These are phyloP conservation scores for Toxostoma redivivum DNA, from an alignment of 2,113 vertebrate genomes.

Conservation along the genomic window DNA sequence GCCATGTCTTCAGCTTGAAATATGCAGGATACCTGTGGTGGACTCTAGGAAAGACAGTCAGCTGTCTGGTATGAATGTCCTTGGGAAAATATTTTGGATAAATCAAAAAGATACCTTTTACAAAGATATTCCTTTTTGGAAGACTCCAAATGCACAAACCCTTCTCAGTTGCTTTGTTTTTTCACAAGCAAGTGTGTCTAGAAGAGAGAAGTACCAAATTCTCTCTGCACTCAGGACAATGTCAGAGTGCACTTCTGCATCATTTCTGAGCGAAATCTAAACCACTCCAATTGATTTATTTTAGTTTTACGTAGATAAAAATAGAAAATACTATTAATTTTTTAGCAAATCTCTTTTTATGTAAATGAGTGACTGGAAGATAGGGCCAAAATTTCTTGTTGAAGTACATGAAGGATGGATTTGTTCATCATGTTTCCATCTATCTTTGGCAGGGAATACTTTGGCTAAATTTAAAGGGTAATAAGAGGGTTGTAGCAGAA, in stretches of 20 bases:
- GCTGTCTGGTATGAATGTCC: not conserved
- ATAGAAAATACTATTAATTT: not conserved
- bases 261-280: not conserved
- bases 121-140: not conserved
- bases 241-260: not conserved
- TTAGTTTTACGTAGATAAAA: not conserved
- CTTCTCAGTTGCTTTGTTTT: not conserved
- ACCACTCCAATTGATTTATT: not conserved
- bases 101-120: not conserved
- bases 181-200: not conserved
- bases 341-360: not conserved
- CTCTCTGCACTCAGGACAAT: not conserved
- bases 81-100: not conserved
- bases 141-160: not conserved
- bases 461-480: conserved; percentile 17
- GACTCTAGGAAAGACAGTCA: not conserved
- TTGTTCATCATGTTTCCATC: not conserved
- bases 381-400: not conserved
- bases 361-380: not conserved
- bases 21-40: not conserved
- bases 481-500: not conserved
- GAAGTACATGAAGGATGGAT: not conserved
- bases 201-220: not conserved
- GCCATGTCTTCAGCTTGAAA: not conserved
- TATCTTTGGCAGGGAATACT: not conserved